A percentile compares a stretch with the other conserved stretches of the same genome.
phyloP scores from a whole-genome alignment of 1,140 invertebrate genomes.

The Reticulitermes speratus region DNA sequence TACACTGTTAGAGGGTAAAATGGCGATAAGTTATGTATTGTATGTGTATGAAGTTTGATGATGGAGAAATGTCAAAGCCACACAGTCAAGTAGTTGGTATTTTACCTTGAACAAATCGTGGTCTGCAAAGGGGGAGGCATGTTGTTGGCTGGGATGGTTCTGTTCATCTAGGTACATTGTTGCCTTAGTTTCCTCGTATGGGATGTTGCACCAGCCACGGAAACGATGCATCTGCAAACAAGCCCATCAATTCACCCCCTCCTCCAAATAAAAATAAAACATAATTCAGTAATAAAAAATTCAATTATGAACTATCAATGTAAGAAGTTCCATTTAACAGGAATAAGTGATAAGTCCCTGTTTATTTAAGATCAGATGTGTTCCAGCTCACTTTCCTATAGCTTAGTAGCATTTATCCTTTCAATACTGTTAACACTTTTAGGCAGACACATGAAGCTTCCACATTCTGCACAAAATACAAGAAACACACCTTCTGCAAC shows the following conservation, averaged over 20 bases:
- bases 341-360: too few species aligned
- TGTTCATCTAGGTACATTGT: constrained; percentile 37
- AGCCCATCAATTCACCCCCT: background rate
- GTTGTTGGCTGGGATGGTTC: background rate
- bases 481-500: too few species aligned
- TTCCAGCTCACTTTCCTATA: too few species aligned
- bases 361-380: too few species aligned
- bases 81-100: background rate
- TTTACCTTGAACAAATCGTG: constrained; percentile 42
- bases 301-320: background rate
- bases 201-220: constrained; percentile 67
- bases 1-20: too few species aligned
- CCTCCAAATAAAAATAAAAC: background rate
- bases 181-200: constrained; percentile 44
- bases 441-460: too few species aligned
- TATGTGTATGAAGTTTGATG: too few species aligned
- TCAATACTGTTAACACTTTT: too few species aligned
- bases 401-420: too few species aligned
- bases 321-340: background rate
- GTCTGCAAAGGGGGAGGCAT: constrained; percentile 41
- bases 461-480: too few species aligned
- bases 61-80: background rate
- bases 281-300: background rate
- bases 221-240: constrained; percentile 56
- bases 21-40: too few species aligned